Conservation (phyloP, 2,113 vertebrate genomes). For the Circaetus cinerascens region DNA sequence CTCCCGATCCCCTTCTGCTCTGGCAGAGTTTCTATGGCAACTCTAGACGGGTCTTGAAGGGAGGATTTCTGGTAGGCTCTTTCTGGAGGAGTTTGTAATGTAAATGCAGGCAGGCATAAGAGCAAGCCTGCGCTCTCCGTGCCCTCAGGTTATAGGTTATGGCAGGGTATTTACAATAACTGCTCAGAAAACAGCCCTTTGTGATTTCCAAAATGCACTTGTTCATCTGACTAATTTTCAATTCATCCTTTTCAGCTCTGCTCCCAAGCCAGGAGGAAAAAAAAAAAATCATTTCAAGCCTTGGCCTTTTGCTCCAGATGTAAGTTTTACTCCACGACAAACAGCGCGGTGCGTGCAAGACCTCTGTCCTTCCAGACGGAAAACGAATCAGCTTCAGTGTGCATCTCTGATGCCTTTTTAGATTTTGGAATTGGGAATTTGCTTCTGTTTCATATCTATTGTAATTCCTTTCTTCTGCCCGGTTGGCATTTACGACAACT, state of each 20-base stretch:
- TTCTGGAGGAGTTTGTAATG: not conserved
- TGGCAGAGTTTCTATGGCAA: slow-evolving; percentile 7
- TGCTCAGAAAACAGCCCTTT: not conserved
- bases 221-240: slow-evolving; percentile 11
- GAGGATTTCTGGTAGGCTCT: not conserved
- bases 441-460: rapidly evolving
- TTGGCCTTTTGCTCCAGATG: not conserved
- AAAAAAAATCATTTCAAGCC: not conserved
- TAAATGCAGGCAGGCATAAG: not conserved
- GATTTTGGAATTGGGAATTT: not conserved
- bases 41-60: not conserved
- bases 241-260: not conserved
- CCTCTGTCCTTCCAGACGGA: not conserved
- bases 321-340: not conserved
- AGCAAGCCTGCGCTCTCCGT: not conserved
- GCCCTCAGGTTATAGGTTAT: not conserved
- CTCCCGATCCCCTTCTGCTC: not conserved
- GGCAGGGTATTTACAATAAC: not conserved
- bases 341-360: rapidly evolving
- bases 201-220: not conserved
- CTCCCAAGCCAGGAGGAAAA: not conserved
- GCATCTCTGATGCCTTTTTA: not conserved
- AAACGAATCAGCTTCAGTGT: not conserved
- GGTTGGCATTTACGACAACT: not conserved
- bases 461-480: not conserved